Evolutionary conservation across 2,797 vertebrate species (phyloP).

Genomic region (Phataginus tricuspis): DNA sequence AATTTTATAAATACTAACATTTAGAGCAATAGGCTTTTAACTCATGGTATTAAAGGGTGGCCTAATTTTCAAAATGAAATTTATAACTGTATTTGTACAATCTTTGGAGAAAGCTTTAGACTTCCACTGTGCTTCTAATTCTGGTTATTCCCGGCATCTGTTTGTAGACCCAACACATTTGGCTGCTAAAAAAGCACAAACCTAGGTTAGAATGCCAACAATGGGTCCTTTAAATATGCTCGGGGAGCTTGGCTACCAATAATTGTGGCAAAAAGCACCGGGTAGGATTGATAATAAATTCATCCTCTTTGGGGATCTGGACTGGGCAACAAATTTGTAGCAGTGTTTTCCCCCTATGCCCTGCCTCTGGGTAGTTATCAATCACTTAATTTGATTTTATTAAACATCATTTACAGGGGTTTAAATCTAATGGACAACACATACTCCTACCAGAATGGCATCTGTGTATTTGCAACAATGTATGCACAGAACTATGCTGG

Average conservation of each 20-base stretch:
- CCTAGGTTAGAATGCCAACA: not conserved
- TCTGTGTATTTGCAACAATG: not conserved
- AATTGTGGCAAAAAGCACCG: not conserved
- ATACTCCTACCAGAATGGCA: not conserved
- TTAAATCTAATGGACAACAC: not conserved
- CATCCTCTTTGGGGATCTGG: not conserved
- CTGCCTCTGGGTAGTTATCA: not conserved
- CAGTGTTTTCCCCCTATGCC: not conserved
- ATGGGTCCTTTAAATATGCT: not conserved
- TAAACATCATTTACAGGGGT: not conserved
- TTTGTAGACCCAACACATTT: not conserved
- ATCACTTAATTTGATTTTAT: conserved; percentile 3
- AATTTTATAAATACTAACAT: not conserved
- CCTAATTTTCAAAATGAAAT: not conserved
- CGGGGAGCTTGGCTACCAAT: not conserved
- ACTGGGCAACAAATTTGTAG: not conserved
- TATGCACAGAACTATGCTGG: not conserved
- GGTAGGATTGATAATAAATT: not conserved
- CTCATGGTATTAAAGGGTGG: not conserved
- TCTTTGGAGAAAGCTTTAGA: not conserved
- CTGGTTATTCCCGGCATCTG: not conserved
- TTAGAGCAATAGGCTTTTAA: not conserved
- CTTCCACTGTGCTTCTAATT: not conserved
- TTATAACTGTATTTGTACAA: not conserved
- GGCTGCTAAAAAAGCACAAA: not conserved